Conservation (phyloP, 2,797 vertebrate genomes). For the Propithecus perrieri region DNA sequence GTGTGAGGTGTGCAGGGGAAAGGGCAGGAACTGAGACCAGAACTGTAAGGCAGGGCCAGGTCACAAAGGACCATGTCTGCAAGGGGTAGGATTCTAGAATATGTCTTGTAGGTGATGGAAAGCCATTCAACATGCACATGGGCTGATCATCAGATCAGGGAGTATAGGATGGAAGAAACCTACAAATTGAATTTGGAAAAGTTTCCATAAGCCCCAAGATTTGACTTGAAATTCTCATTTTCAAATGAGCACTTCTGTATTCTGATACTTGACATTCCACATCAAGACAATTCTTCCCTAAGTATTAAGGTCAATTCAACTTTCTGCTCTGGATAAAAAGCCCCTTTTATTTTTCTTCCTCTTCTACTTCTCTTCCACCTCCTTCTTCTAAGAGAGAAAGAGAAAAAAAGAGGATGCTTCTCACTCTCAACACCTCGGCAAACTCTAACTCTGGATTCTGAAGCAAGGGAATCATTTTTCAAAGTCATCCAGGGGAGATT, state of each 20-base stretch:
- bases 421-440: conserved; percentile 22
- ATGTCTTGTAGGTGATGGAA: background rate
- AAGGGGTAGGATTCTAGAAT: background rate
- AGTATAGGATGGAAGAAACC: conserved; percentile 32
- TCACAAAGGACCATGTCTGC: background rate
- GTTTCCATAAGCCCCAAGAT: background rate
- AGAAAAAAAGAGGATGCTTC: conserved; percentile 67
- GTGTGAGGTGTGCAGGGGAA: rapidly evolving
- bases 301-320: conserved; percentile 58
- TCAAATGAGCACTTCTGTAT: conserved; percentile 48
- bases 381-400: conserved; percentile 69
- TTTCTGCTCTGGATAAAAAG: conserved; percentile 65
- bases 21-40: background rate
- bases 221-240: conserved; percentile 61
- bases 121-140: background rate
- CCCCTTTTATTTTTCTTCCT: background rate
- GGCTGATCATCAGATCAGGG: conserved; percentile 27
- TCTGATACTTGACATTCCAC: conserved; percentile 73
- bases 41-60: background rate
- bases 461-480: conserved; percentile 72
- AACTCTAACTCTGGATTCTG: conserved; percentile 58
- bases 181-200: background rate
- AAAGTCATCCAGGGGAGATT: conserved; percentile 71
- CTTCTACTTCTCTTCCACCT: conserved; percentile 51
- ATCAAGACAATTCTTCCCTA: conserved; percentile 66